These are phyloP conservation scores for Diadegma fenestrale DNA, from an alignment of 2,888 invertebrate species.

Conservation along the genomic window DNA sequence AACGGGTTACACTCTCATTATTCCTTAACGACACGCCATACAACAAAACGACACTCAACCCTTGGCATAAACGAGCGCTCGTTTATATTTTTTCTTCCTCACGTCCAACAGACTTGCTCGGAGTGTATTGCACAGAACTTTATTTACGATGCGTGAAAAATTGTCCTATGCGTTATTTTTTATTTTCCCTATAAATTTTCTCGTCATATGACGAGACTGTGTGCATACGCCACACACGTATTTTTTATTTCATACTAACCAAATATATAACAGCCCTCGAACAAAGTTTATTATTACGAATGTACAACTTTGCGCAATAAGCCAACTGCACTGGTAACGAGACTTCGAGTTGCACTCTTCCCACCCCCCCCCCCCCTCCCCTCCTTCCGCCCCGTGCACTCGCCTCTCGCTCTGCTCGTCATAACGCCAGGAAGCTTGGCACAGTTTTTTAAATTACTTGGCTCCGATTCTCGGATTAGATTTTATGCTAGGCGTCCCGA, in stretches of 20 bases:
- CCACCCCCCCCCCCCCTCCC: conserved; percentile 9
- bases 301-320: conserved; percentile 34
- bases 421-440: conserved; percentile 44
- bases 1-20: conserved; percentile 35
- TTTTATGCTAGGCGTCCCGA: conserved; percentile 43
- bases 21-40: conserved; percentile 51
- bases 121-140: conserved; percentile 41
- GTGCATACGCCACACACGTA: background rate
- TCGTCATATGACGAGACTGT: background rate
- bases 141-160: conserved; percentile 49
- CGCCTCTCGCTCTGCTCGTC: background rate
- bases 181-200: background rate
- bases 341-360: conserved; percentile 9
- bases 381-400: background rate
- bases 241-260: conserved; percentile 10
- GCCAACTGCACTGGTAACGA: conserved; percentile 10
- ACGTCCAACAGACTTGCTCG: conserved; percentile 3
- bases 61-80: conserved; percentile 13
- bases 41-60: conserved; percentile 39
- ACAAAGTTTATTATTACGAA: conserved; percentile 42
- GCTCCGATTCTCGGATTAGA: conserved; percentile 46
- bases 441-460: conserved; percentile 58
- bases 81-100: background rate
- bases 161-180: conserved; percentile 9
- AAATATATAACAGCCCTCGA: conserved; percentile 4